Conservation (phyloP, 2,797 vertebrate species). For the Acanthopagrus latus region DNA sequence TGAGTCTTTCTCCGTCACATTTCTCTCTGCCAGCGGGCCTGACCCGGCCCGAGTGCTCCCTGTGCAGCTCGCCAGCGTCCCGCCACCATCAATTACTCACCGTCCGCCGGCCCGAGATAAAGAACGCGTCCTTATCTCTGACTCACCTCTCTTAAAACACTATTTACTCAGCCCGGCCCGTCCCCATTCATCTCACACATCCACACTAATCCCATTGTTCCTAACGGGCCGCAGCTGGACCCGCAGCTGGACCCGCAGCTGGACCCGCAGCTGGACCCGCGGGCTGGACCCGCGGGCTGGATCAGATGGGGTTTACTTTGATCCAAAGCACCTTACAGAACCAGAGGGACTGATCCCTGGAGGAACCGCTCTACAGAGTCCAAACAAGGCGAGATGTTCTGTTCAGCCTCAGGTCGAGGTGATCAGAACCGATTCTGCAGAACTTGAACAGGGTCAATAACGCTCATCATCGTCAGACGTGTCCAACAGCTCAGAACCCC, state of each 20-base stretch:
- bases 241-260: not conserved
- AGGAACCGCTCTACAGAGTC: no score
- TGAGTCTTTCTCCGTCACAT: slow-evolving; percentile 74
- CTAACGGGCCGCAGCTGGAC: not conserved
- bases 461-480: no score
- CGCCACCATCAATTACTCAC: slow-evolving; percentile 86
- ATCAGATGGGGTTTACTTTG: slow-evolving; percentile 13
- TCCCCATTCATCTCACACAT: slow-evolving; percentile 56
- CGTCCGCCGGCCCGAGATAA: slow-evolving; percentile 79
- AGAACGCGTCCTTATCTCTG: slow-evolving; percentile 83
- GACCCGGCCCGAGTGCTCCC: slow-evolving; percentile 78
- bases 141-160: slow-evolving; percentile 75
- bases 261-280: not conserved
- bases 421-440: no score
- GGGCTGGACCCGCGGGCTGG: slow-evolving; percentile 1
- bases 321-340: not conserved
- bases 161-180: slow-evolving; percentile 60
- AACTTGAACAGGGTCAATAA: no score
- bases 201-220: slow-evolving; percentile 30
- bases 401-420: no score
- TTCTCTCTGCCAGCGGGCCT: slow-evolving; percentile 84
- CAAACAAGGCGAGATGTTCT: no score
- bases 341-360: no score
- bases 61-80: slow-evolving; percentile 45
- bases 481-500: no score